Evolutionary conservation across 2,113 vertebrate genomes (phyloP).

Genomic region (Aegotheles bennettii): DNA sequence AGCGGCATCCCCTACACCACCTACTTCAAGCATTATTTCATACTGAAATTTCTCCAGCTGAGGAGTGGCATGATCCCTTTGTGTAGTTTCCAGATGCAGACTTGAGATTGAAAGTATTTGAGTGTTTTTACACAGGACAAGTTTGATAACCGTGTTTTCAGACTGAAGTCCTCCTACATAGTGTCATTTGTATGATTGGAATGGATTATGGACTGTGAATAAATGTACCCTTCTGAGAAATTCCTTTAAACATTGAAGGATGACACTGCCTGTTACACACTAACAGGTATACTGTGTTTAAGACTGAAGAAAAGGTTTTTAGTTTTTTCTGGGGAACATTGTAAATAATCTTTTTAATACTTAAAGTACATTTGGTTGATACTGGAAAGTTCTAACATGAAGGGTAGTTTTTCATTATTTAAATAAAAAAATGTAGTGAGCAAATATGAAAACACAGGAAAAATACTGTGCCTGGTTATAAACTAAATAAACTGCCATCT

Average conservation of each 20-base stretch:
- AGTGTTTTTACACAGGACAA: constrained; percentile 68
- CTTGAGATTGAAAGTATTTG: constrained; percentile 72
- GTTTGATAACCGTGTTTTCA: constrained; percentile 68
- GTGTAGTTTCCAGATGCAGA: constrained; percentile 74
- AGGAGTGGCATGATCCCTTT: constrained; percentile 67
- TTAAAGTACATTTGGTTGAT: constrained; percentile 80
- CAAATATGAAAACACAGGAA: constrained; percentile 69
- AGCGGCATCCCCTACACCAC: constrained; percentile 80
- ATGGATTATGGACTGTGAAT: constrained; percentile 73
- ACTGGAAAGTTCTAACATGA: constrained; percentile 81
- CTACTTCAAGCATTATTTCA: constrained; percentile 90
- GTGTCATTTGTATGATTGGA: constrained; percentile 67
- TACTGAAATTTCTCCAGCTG: constrained; percentile 80
- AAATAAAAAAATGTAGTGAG: constrained; percentile 66
- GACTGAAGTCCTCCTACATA: constrained; percentile 59
- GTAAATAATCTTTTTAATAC: constrained; percentile 84
- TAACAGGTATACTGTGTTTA: constrained; percentile 61
- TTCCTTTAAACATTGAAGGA: constrained; percentile 55
- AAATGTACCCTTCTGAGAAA: constrained; percentile 62
- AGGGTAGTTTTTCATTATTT: constrained; percentile 86
- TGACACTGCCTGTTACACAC: constrained; percentile 58
- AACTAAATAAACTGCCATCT: constrained; percentile 47
- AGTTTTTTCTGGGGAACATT: constrained; percentile 72
- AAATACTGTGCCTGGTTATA: constrained; percentile 70
- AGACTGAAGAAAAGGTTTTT: constrained; percentile 60